These are phyloP conservation scores for Sigmodon hispidus DNA, from an alignment of 2,113 vertebrate genomes.

Conservation along the genomic window DNA sequence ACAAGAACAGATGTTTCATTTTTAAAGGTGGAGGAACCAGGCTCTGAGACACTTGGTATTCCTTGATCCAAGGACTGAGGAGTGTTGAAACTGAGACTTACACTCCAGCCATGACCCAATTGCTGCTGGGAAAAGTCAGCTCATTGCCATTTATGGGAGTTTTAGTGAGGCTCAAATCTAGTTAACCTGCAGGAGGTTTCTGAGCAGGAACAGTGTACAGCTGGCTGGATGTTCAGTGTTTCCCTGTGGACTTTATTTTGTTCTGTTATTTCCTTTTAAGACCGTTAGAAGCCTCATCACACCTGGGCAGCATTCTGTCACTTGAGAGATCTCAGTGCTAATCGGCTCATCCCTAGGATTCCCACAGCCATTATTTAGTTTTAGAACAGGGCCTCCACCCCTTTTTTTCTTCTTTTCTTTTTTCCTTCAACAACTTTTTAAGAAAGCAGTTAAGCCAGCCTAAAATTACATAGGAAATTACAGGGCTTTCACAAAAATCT, in stretches of 20 bases:
- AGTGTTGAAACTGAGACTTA: background rate
- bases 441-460: slow-evolving; percentile 8
- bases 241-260: background rate
- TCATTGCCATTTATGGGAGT: background rate
- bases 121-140: background rate
- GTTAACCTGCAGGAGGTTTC: background rate
- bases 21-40: background rate
- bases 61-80: slow-evolving; percentile 10
- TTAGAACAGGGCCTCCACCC: background rate
- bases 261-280: background rate
- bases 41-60: slow-evolving; percentile 27
- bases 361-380: background rate
- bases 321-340: background rate
- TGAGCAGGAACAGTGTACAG: background rate
- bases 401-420: background rate
- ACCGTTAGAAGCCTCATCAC: background rate
- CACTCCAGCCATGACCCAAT: background rate
- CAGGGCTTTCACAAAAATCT: background rate
- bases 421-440: background rate
- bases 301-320: background rate
- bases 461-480: slow-evolving; percentile 29
- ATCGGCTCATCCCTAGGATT: background rate
- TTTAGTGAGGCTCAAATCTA: background rate
- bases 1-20: slow-evolving; percentile 35
- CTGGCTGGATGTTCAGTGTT: background rate